phyloP scores from a whole-genome alignment of 2,888 invertebrate genomes.

The Aspidiotus destructor region DNA sequence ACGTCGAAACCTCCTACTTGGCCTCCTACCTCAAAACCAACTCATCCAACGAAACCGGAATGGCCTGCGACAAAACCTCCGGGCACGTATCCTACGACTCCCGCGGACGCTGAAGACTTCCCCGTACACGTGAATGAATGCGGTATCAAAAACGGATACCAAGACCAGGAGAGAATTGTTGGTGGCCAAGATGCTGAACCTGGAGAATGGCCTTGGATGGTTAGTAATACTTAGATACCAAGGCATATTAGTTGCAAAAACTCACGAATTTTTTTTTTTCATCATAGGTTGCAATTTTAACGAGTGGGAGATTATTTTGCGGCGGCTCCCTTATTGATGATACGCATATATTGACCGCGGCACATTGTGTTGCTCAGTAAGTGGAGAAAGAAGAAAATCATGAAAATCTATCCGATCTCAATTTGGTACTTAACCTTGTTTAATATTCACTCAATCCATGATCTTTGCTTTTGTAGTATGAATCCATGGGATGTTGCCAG shows the following conservation, averaged over 20 bases:
- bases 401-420: neutral
- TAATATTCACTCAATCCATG: neutral
- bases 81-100: constrained; percentile 28
- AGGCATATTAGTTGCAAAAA: neutral
- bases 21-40: constrained; percentile 25
- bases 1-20: constrained; percentile 32
- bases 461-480: constrained; percentile 52
- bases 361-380: constrained; percentile 83
- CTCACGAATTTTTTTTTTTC: constrained; percentile 7
- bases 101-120: constrained; percentile 22
- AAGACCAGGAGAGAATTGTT: constrained; percentile 73
- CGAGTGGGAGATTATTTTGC: constrained; percentile 74
- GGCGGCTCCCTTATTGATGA: constrained; percentile 77
- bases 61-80: constrained; percentile 25
- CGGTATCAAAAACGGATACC: constrained; percentile 68
- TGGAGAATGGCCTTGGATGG: constrained; percentile 64
- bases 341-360: constrained; percentile 68
- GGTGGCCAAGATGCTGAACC: constrained; percentile 71
- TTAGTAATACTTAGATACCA: constrained; percentile 37
- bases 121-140: constrained; percentile 47
- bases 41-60: constrained; percentile 16
- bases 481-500: constrained; percentile 79
- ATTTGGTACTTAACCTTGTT: neutral
- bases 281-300: constrained; percentile 61
- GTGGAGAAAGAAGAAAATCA: constrained; percentile 39